A percentile compares a stretch with the other conserved stretches of the same genome.
phyloP scores from a whole-genome alignment of 1,140 invertebrate species.

The Drosophila biarmipes region DNA sequence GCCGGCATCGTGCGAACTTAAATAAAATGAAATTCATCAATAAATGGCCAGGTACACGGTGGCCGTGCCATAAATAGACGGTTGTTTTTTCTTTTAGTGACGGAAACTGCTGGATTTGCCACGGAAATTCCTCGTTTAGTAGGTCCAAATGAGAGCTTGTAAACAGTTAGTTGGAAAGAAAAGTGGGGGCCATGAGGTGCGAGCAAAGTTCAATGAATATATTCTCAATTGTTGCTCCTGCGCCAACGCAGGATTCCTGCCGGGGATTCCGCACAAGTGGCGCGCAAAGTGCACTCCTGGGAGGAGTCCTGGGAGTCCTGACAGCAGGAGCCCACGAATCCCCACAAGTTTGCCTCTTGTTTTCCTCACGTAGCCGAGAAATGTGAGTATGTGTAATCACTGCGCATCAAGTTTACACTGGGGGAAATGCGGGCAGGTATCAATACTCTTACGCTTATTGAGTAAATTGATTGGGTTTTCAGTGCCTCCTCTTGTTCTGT shows the following conservation, averaged over 20 bases:
- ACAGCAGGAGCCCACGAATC: conserved; percentile 2
- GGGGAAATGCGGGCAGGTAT: conserved; percentile 41
- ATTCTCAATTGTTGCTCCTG: conserved; percentile 53
- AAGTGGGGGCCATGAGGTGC: neutral
- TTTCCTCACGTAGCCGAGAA: conserved; percentile 54
- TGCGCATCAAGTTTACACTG: conserved; percentile 74
- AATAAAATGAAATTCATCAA: conserved; percentile 81
- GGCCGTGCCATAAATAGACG: conserved; percentile 62
- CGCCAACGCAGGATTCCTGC: conserved; percentile 12
- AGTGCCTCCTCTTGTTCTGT: too few relatives aligned
- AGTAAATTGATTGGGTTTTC: conserved; percentile 38
- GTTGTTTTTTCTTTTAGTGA: conserved; percentile 37
- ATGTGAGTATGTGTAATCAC: conserved; percentile 72
- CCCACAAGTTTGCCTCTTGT: conserved; percentile 19
- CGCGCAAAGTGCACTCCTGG: conserved; percentile 75
- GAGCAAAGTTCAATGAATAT: conserved; percentile 60
- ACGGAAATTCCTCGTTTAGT: conserved; percentile 70
- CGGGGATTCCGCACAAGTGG: conserved; percentile 43
- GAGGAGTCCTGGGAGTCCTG: conserved; percentile 56
- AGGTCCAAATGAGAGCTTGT: conserved; percentile 32
- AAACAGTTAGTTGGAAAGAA: neutral
- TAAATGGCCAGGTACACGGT: conserved; percentile 49
- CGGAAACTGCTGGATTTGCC: conserved; percentile 74
- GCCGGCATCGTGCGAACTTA: conserved; percentile 37
- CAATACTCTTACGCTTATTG: conserved; percentile 33